Evolutionary conservation across 2,113 vertebrate species (phyloP).

Genomic region (Tamias sibiricus): DNA sequence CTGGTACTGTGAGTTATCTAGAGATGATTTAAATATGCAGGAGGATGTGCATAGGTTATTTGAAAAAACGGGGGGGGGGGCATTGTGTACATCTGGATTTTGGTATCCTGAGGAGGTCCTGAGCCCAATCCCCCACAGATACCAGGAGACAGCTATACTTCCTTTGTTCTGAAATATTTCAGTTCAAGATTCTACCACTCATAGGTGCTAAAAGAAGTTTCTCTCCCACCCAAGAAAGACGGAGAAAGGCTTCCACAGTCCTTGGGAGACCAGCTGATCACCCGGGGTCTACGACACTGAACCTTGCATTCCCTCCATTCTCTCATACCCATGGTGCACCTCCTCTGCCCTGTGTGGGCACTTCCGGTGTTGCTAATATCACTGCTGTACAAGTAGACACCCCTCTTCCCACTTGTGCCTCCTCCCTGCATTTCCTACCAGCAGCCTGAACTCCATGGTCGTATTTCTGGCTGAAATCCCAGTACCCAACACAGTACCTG

Average conservation of each 20-base stretch:
- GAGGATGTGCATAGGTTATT: background rate
- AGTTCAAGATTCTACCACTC: background rate
- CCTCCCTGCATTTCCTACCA: background rate
- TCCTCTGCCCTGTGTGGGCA: background rate
- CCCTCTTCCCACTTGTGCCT: background rate
- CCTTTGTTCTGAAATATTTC: background rate
- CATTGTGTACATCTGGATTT: background rate
- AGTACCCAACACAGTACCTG: background rate
- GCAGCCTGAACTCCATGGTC: background rate
- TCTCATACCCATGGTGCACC: fast-evolving
- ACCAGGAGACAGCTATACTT: background rate
- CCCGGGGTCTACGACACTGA: background rate
- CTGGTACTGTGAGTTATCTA: too few species aligned
- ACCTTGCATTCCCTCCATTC: fast-evolving
- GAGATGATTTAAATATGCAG: background rate
- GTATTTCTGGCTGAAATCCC: background rate
- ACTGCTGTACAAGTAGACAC: too few species aligned
- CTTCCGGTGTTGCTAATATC: background rate
- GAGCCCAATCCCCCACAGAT: background rate
- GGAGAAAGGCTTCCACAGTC: background rate
- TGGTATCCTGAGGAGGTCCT: background rate
- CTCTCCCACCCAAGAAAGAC: background rate
- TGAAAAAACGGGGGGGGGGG: background rate
- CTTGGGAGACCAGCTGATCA: background rate
- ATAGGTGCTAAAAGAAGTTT: background rate